phyloP scores from a whole-genome alignment of 2,113 vertebrate genomes.

The Cyanistes caeruleus region DNA sequence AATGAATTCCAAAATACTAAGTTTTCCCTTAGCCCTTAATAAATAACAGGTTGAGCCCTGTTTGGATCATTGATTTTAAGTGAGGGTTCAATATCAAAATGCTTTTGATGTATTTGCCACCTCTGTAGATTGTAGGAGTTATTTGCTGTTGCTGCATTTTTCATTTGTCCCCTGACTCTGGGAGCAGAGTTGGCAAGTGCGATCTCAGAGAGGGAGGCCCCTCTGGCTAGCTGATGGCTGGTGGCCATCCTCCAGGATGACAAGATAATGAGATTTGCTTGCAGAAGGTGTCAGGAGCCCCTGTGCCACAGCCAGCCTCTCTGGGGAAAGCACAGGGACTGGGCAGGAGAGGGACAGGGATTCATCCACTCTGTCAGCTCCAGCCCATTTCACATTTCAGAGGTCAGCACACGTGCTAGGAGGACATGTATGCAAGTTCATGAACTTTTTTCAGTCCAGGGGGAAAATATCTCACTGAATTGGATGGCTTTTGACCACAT shows the following conservation, averaged over 20 bases:
- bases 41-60: background rate
- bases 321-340: background rate
- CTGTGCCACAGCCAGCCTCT: background rate
- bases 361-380: background rate
- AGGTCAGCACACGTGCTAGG: background rate
- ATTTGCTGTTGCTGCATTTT: background rate
- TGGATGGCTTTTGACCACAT: background rate
- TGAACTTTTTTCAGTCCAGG: background rate
- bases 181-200: background rate
- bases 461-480: background rate
- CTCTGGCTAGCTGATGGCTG: background rate
- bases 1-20: background rate
- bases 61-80: slow-evolving; percentile 30
- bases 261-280: background rate
- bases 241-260: background rate
- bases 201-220: background rate
- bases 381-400: background rate
- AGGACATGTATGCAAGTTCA: background rate
- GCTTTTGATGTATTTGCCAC: slow-evolving; percentile 8
- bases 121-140: background rate
- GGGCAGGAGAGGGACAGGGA: background rate
- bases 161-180: background rate
- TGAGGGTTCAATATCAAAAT: background rate
- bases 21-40: background rate
- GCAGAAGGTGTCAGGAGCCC: background rate